Evolutionary conservation across 1,140 invertebrate genomes (phyloP).

Genomic region (Temnothorax longispinosus): DNA sequence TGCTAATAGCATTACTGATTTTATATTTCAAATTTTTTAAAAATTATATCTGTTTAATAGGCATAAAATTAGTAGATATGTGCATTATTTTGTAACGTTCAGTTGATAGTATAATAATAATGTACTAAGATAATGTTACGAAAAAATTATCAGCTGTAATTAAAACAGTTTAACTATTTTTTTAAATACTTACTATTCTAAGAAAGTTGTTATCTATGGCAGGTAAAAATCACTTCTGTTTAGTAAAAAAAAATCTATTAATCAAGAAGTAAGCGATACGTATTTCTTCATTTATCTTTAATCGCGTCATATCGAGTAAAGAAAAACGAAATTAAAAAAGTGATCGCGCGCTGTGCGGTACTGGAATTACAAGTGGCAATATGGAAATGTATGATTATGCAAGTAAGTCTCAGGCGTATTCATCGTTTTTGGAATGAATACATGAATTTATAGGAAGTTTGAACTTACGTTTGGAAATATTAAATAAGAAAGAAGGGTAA

Average conservation of each 20-base stretch:
- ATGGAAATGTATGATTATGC: conserved; percentile 50
- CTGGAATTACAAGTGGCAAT: conserved; percentile 19
- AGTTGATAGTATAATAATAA: not conserved
- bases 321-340: conserved; percentile 18
- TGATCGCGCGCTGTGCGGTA: not conserved
- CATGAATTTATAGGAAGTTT: conserved; percentile 37
- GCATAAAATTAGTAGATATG: not conserved
- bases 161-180: not conserved
- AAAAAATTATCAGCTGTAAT: not conserved
- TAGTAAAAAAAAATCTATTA: conserved; percentile 13
- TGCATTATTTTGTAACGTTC: not conserved
- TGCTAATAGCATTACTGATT: not conserved
- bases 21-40: not conserved
- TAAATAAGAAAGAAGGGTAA: conserved; percentile 3
- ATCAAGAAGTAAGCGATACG: not conserved
- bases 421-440: conserved; percentile 49
- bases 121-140: not conserved
- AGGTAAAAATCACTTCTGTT: not conserved
- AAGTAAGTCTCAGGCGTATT: conserved; percentile 32
- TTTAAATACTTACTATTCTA: not conserved
- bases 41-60: not conserved
- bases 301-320: not conserved
- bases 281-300: not conserved
- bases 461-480: conserved; percentile 23
- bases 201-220: not conserved